Percentiles rank a stretch among this genome's conserved stretches.
Conservation (phyloP, 2,888 invertebrate genomes). For the Thera britannica region DNA sequence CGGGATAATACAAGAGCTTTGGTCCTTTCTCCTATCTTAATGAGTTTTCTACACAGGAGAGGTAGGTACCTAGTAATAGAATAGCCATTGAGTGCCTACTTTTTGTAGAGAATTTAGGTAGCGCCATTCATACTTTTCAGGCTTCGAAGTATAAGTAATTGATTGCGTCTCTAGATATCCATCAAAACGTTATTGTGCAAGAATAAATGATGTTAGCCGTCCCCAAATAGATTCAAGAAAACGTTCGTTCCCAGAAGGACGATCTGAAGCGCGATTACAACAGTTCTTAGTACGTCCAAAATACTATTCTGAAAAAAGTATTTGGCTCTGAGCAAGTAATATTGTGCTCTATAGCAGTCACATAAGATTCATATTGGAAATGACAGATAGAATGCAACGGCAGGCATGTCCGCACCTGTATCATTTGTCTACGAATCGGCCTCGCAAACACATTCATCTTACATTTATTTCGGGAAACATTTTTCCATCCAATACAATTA, state of each 20-base stretch:
- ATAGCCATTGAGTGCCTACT: no score
- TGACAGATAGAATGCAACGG: not conserved
- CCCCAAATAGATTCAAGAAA: conserved; percentile 11
- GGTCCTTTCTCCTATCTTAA: no score
- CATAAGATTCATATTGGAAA: conserved; percentile 9
- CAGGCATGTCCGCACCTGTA: conserved; percentile 29
- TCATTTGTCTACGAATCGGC: conserved; percentile 33
- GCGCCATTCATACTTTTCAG: no score
- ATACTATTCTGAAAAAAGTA: conserved; percentile 27
- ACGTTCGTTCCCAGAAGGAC: conserved; percentile 22
- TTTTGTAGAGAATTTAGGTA: no score
- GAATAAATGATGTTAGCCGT: not conserved
- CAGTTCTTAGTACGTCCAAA: conserved; percentile 26
- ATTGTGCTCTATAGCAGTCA: not conserved
- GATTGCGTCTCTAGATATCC: no score
- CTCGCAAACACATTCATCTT: conserved; percentile 26
- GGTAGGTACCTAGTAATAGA: no score
- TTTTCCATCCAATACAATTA: not conserved
- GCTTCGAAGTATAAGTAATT: no score
- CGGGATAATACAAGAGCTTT: no score
- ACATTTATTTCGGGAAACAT: conserved; percentile 30
- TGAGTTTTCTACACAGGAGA: no score
- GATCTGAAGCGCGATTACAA: conserved; percentile 22
- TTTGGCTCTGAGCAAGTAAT: conserved; percentile 7
- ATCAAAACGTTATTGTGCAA: not conserved